Percentiles rank a stretch among this genome's conserved stretches.
Conservation (phyloP, 2,888 invertebrate genomes). For the Siphlonurus alternatus region DNA sequence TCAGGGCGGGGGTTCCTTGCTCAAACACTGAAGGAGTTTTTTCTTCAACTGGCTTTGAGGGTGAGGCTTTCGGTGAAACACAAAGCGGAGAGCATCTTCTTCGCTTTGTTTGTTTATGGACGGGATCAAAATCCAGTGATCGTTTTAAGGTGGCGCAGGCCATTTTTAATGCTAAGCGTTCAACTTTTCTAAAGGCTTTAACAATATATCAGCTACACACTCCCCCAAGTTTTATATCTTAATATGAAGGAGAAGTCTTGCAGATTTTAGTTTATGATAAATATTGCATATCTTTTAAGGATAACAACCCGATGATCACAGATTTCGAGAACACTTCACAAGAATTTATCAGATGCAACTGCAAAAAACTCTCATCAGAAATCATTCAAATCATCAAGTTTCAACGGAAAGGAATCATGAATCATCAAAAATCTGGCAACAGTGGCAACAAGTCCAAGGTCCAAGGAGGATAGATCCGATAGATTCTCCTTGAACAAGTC, state of each 20-base stretch:
- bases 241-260: background rate
- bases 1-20: conserved; percentile 69
- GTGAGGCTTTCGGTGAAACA: conserved; percentile 28
- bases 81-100: conserved; percentile 84
- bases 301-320: background rate
- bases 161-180: conserved; percentile 46
- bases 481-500: no score
- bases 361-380: background rate
- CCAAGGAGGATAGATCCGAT: no score
- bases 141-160: conserved; percentile 96
- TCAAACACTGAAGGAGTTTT: conserved; percentile 58
- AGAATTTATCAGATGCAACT: background rate
- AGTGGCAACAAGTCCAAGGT: no score
- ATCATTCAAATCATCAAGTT: no score
- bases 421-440: no score
- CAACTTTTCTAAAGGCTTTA: background rate
- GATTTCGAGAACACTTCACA: background rate
- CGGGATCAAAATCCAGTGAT: conserved; percentile 86
- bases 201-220: background rate
- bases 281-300: background rate
- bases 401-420: no score
- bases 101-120: conserved; percentile 72
- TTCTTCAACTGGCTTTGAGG: conserved; percentile 33
- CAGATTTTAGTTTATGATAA: background rate
- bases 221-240: background rate